phyloP scores from a whole-genome alignment of 2,888 invertebrate species.

The Allophyes oxyacanthae region DNA sequence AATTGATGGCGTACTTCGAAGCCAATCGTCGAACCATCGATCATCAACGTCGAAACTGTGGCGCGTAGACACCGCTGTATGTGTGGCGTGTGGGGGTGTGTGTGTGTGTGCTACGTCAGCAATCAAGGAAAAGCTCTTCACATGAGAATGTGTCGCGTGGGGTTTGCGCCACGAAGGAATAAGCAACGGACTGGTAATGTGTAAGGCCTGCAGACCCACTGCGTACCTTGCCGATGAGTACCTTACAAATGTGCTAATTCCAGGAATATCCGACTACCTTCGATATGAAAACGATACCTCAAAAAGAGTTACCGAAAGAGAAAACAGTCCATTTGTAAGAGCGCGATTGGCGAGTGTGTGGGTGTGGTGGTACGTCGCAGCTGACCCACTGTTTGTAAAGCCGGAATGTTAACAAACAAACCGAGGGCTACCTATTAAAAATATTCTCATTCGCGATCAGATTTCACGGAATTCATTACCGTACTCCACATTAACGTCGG shows the following conservation, averaged over 20 bases:
- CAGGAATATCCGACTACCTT: too few relatives aligned
- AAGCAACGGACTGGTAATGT: too few relatives aligned
- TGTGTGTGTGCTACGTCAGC: not conserved
- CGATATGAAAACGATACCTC: too few relatives aligned
- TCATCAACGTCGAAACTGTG: conserved; percentile 1
- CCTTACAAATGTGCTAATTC: too few relatives aligned
- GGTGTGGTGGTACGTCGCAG: too few relatives aligned
- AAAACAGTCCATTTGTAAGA: too few relatives aligned
- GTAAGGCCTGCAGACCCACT: too few relatives aligned
- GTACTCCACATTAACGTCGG: not conserved
- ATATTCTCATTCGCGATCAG: not conserved
- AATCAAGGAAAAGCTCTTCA: not conserved
- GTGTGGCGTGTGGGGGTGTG: not conserved
- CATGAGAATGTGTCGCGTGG: too few relatives aligned
- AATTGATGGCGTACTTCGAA: not conserved
- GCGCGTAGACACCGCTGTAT: not conserved
- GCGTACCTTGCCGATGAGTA: too few relatives aligned
- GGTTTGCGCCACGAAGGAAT: not conserved
- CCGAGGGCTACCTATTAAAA: not conserved
- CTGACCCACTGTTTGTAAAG: too few relatives aligned
- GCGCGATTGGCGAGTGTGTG: not conserved
- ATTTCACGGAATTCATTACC: conserved; percentile 3
- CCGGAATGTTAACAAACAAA: conserved; percentile 1
- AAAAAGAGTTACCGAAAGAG: too few relatives aligned
- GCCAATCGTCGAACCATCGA: not conserved